Base-by-base conservation (phyloP, 2,888 invertebrate species). In the Chaetogeoica ovagalla region DNA sequence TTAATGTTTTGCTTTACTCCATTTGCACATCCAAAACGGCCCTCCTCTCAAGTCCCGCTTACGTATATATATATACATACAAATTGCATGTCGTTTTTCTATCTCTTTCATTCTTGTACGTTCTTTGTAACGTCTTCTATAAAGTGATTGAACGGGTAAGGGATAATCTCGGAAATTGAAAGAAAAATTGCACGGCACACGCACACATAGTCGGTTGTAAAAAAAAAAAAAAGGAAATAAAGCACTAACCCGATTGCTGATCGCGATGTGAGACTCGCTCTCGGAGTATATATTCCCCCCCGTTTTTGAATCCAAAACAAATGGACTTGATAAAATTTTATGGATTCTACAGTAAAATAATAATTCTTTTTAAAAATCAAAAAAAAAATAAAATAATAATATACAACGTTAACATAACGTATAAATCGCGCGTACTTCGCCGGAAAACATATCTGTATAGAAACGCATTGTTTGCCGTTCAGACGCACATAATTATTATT, bases 61-160 rank as follows among this genome's bases (percentile, higher is more conserved):
- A 30, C 30, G 30, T 30, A 30, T 30, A 30, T 3, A 19, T 19
- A 55, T 30, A 30, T 3, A 19, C 7, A 55, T 30, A 59, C 23
- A 59, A 75, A 66, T 23, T 65, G 19, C 39, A 66, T 23, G 43
- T 66, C 57, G 66, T 66, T 75, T 63, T 75, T 63, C 23, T 57
- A 57, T 66, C 6, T 39, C 57, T 57, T 59, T 63, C n/a, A n/a
- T 55, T 57, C 59, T 11, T 43, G 19, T 30, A 19, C 19, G 5
- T 17, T 55, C 30, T 37, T 19, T 11, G 9, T 0, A 23, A 30
- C 2, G 59, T 43, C 43, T 60, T 52, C 17, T 52, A 5, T 60
- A 77, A 77, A 77, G 69, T 77, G 60, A 77, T 77, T 77, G 69
- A 77, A 77, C 21, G 69, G 37, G 62, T 48, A 60, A 76, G 48